These are phyloP conservation scores for Tigriopus californicus DNA, from an alignment of 2,888 invertebrate genomes.

Conservation along the genomic window DNA sequence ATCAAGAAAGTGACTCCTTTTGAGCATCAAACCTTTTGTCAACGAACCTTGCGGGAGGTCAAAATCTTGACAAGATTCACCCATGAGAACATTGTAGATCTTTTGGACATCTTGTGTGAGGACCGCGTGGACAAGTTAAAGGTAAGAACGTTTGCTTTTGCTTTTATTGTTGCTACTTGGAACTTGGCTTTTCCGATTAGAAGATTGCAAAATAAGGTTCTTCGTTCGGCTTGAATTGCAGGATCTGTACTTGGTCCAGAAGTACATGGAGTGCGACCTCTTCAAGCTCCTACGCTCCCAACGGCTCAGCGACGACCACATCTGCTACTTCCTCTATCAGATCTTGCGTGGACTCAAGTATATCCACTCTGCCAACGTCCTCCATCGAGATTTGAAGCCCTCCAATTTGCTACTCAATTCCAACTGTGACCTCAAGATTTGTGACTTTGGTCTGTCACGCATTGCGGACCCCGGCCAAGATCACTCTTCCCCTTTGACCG, in stretches of 20 bases:
- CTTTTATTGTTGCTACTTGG: background rate
- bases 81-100: conserved; percentile 99
- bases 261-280: conserved; percentile 99
- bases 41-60: conserved; percentile 93
- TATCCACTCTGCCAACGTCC: conserved; percentile 97
- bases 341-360: conserved; percentile 81
- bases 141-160: background rate
- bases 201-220: no score
- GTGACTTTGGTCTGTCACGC: conserved; percentile 95
- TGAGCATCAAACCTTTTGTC: conserved; percentile 98
- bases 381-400: conserved; percentile 94
- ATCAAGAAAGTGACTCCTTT: conserved; percentile 99
- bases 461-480: conserved; percentile 98
- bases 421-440: conserved; percentile 98
- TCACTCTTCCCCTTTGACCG: conserved; percentile 95
- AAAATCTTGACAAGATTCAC: conserved; percentile 97
- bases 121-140: conserved; percentile 59
- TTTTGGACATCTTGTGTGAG: conserved; percentile 87
- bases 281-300: conserved; percentile 98
- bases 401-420: conserved; percentile 94
- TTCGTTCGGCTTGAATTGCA: conserved; percentile 49
- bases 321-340: conserved; percentile 99
- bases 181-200: no score
- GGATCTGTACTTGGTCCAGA: conserved; percentile 98
- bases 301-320: conserved; percentile 97